Conservation (phyloP, 2,113 vertebrate species). For the Trogon melanurus region DNA sequence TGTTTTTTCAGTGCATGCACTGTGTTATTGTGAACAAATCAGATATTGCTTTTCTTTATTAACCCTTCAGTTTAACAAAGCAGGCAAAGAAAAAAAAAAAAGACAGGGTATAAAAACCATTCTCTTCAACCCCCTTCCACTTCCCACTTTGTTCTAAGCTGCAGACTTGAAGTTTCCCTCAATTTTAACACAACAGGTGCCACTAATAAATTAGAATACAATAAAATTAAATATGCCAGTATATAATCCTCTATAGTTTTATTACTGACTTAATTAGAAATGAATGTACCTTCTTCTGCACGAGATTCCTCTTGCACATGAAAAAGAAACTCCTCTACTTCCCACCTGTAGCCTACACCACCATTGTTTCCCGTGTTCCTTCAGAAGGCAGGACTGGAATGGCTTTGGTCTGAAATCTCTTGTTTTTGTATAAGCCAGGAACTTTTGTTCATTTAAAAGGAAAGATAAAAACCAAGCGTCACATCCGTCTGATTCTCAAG, state of each 20-base stretch:
- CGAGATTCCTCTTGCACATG: not conserved
- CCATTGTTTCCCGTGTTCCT: not conserved
- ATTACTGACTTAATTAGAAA: not conserved
- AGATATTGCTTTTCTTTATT: not conserved
- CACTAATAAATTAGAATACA: not conserved
- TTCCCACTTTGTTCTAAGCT: not conserved
- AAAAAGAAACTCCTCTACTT: not conserved
- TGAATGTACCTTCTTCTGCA: slow-evolving; percentile 50
- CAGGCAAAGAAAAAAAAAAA: not conserved
- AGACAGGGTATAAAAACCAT: not conserved
- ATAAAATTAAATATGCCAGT: not conserved
- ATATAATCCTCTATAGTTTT: not conserved
- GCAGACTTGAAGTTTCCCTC: not conserved
- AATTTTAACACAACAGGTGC: not conserved
- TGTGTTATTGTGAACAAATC: not conserved
- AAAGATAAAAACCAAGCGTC: slow-evolving; percentile 65
- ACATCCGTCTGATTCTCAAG: slow-evolving; percentile 61
- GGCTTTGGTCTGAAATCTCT: slow-evolving; percentile 9
- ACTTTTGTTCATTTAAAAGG: slow-evolving; percentile 62
- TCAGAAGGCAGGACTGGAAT: slow-evolving; percentile 20
- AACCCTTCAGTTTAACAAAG: not conserved
- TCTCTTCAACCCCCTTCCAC: not conserved
- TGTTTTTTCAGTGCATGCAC: not conserved
- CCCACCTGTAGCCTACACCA: not conserved
- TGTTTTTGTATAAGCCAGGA: slow-evolving; percentile 73